Conservation (phyloP, 2,888 invertebrate species). For the Miltochrista miniata region DNA sequence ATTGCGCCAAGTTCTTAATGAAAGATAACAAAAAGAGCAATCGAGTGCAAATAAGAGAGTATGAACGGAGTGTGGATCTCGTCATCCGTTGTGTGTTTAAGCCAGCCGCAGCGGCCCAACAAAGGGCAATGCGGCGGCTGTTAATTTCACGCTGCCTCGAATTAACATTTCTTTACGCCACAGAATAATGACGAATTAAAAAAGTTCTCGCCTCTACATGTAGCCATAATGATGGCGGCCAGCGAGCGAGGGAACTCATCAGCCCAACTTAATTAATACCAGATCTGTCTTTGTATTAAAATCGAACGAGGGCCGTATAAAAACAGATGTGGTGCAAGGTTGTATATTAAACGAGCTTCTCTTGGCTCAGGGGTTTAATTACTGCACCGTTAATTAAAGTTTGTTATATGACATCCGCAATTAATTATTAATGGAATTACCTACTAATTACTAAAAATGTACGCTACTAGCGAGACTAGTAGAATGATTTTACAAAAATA, state of each 20-base stretch:
- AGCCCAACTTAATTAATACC: conserved; percentile 80
- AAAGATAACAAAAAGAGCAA: conserved; percentile 75
- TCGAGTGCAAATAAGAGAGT: conserved; percentile 81
- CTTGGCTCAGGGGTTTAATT: conserved; percentile 30
- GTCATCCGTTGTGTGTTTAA: conserved; percentile 84
- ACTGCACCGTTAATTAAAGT: conserved; percentile 26
- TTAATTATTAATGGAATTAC: neutral
- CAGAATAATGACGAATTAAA: conserved; percentile 83
- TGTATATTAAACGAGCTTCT: conserved; percentile 43
- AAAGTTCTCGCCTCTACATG: conserved; percentile 79
- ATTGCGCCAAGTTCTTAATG: conserved; percentile 67
- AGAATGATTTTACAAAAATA: neutral
- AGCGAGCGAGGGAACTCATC: conserved; percentile 72
- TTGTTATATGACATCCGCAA: no score
- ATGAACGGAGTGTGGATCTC: conserved; percentile 71
- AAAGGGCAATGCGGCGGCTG: conserved; percentile 79
- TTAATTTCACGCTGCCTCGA: conserved; percentile 84
- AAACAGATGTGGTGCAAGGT: conserved; percentile 39
- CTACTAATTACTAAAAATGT: conserved; percentile 4
- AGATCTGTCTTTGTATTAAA: conserved; percentile 83
- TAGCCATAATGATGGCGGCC: conserved; percentile 74
- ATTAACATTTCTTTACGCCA: conserved; percentile 85
- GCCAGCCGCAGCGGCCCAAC: conserved; percentile 75
- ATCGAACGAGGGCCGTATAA: conserved; percentile 54
- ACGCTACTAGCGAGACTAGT: neutral